Conservation (phyloP, 2,113 vertebrate genomes). For the Pholis gunnellus region DNA sequence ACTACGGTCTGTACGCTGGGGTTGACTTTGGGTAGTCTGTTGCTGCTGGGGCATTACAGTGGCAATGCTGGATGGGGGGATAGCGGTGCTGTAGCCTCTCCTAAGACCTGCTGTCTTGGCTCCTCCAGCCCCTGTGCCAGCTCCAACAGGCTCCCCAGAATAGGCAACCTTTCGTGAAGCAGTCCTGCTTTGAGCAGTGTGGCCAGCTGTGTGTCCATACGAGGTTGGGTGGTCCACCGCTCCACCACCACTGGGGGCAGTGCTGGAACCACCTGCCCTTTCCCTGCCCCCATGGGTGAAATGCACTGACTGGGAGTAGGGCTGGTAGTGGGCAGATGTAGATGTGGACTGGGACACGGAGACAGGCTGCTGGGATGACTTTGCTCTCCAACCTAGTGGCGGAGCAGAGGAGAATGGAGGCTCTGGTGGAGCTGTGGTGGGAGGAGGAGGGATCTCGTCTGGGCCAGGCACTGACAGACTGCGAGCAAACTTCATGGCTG, state of each 20-base stretch:
- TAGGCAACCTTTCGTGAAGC: conserved; percentile 83
- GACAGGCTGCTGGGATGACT: conserved; percentile 84
- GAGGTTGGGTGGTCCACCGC: conserved; percentile 67
- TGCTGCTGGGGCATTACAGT: conserved; percentile 83
- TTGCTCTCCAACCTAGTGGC: conserved; percentile 82
- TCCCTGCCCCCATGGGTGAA: conserved; percentile 80
- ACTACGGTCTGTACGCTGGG: conserved; percentile 75
- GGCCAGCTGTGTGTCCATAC: conserved; percentile 80
- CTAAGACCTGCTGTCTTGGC: conserved; percentile 80
- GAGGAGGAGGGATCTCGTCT: conserved; percentile 93
- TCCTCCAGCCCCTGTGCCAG: conserved; percentile 54
- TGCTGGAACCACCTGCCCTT: conserved; percentile 69
- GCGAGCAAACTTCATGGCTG: conserved; percentile 90
- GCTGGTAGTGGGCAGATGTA: conserved; percentile 86
- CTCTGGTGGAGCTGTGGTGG: conserved; percentile 92
- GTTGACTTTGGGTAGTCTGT: conserved; percentile 80
- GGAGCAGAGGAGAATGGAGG: conserved; percentile 91
- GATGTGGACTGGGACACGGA: conserved; percentile 82
- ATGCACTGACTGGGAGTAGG: conserved; percentile 79
- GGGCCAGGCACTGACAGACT: conserved; percentile 93
- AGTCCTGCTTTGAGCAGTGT: conserved; percentile 80
- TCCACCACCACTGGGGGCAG: conserved; percentile 49
- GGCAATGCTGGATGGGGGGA: conserved; percentile 81
- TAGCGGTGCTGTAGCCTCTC: conserved; percentile 82
- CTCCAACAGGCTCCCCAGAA: conserved; percentile 76